Evolutionary conservation across 2,888 invertebrate genomes (phyloP), one percentile per base, ranked within the genome.

Genomic region (Lithophane socia): DNA sequence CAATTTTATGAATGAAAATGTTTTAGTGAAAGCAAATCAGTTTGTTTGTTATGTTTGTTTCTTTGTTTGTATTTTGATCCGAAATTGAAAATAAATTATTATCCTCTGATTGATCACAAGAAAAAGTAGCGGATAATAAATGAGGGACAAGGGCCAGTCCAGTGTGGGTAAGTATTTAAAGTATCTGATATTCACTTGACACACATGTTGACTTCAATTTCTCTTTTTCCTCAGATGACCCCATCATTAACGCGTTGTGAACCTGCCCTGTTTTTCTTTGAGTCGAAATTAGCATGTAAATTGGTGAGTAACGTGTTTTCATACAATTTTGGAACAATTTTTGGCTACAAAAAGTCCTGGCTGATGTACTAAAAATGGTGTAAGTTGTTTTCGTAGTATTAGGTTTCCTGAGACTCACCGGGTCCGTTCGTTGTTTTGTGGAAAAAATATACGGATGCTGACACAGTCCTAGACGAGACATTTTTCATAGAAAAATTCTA

Each of bases 231-330:
- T 54, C 54, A n/a, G 58, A 56, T 68, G 79, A 74, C 70, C 64
- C 49, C 54, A 68, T 78, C 54, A 79, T 71, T 72, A 24, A 74
- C 60, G 37, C 44, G 42, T 68, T 61, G 42, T 74, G 13, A 82
- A 78, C 56, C n/a, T 42, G 18, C 0, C 49, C 64, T 72, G 54
- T 72, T 83, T 78, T 83, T 78, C 70, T 74, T 75, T 83, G 74
- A 67, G 60, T 52, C 2, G 44, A 44, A 49, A 82, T 82, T 83
- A 68, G 49, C 64, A 79, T 83, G 60, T 64, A 83, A 83, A 83
- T 83, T 75, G 71, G 1, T 21, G 2, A 37, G 49, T 56, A 63
- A 44, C 52, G n/a, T 71, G 60, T 65, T 83, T 79, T 67, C 10
- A 37, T 61, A 61, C 13, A 68, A 58, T 13, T 79, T 54, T 10